phyloP scores from a whole-genome alignment of 2,113 vertebrate species.

The Odobenus rosmarus region DNA sequence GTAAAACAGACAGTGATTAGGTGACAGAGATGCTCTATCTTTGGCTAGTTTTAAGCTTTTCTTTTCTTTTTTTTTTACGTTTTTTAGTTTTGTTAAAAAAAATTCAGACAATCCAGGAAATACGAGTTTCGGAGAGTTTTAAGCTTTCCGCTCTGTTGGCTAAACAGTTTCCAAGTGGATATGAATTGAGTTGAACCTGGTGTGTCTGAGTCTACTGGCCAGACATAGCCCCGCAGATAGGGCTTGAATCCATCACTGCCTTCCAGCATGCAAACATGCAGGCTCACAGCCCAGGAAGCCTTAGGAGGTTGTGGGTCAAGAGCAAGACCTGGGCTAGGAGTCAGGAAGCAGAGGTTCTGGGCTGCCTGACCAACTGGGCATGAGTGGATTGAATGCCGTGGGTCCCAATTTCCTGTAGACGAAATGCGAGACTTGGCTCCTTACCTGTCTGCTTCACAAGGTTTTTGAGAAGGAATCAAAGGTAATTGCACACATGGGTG shows the following conservation, averaged over 20 bases:
- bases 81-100: too few relatives aligned
- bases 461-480: neutral
- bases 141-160: conserved; percentile 43
- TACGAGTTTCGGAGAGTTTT: neutral
- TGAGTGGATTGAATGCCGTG: neutral
- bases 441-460: neutral
- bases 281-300: neutral
- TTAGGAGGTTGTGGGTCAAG: neutral
- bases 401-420: neutral
- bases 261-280: neutral
- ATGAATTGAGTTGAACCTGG: conserved; percentile 36
- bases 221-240: neutral
- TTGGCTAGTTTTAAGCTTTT: neutral
- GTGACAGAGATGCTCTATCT: neutral
- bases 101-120: too few relatives aligned
- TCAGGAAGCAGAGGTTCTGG: neutral
- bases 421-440: neutral
- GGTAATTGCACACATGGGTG: neutral
- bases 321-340: neutral
- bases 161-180: conserved; percentile 33
- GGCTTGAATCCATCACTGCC: neutral
- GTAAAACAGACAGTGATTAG: conserved; percentile 60
- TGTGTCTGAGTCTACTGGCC: conserved; percentile 21
- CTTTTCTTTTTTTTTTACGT: neutral
- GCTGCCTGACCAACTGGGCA: neutral